Conservation (phyloP, 1,140 invertebrate species). For the Glossosoma conforme region DNA sequence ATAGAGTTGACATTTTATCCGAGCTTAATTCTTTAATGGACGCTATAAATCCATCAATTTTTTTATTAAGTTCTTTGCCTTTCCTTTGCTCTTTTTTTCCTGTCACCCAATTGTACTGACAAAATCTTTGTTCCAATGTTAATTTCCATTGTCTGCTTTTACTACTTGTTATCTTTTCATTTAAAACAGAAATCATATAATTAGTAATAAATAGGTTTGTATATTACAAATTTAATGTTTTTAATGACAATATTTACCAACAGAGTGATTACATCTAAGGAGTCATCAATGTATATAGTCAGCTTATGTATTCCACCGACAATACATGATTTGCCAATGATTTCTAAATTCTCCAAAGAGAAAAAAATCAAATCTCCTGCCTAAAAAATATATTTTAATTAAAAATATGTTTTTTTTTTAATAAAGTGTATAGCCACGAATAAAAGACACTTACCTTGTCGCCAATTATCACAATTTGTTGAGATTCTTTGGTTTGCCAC, state of each 20-base stretch:
- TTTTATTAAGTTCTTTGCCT: slow-evolving; percentile 24
- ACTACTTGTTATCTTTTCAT: slow-evolving; percentile 29
- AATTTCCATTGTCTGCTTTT: slow-evolving; percentile 28
- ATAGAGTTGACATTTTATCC: slow-evolving; percentile 24
- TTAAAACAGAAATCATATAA: slow-evolving; percentile 7
- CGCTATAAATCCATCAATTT: slow-evolving; percentile 19
- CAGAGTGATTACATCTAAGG: slow-evolving; percentile 17
- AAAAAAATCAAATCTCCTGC: slow-evolving; percentile 25
- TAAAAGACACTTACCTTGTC: slow-evolving; percentile 17
- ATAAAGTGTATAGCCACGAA: background rate
- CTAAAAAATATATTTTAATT: slow-evolving; percentile 5
- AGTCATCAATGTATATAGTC: slow-evolving; percentile 23
- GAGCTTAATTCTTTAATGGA: slow-evolving; percentile 21
- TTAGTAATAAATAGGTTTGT: background rate
- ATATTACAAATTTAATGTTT: background rate
- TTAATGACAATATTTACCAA: slow-evolving; percentile 16
- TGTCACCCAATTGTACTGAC: slow-evolving; percentile 17
- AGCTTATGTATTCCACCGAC: slow-evolving; percentile 25
- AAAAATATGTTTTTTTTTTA: background rate
- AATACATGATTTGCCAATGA: slow-evolving; percentile 26
- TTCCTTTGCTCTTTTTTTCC: slow-evolving; percentile 18
- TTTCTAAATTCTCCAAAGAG: slow-evolving; percentile 20
- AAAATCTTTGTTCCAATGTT: slow-evolving; percentile 14
- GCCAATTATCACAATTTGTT: slow-evolving; percentile 24
- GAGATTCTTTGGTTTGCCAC: slow-evolving; percentile 24